These are phyloP conservation scores for Pelvicachromis taeniatus DNA, from an alignment of 2,113 vertebrate species.

Conservation along the genomic window DNA sequence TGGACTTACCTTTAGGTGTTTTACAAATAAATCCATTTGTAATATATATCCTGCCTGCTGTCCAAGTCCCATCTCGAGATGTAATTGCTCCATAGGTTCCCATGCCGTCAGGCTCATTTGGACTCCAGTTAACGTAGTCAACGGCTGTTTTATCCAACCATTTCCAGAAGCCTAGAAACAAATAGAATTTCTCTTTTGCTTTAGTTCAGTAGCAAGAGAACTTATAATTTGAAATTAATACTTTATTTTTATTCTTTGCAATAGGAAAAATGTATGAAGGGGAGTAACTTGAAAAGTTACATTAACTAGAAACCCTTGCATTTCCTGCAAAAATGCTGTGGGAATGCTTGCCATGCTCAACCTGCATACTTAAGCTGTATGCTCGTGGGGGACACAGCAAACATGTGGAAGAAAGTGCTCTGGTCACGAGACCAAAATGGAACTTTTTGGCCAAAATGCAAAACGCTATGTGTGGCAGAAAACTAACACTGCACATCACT, in stretches of 20 bases:
- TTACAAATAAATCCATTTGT: background rate
- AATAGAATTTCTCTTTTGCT: background rate
- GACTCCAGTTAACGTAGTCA: constrained; percentile 82
- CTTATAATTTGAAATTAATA: background rate
- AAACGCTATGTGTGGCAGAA: too few species aligned
- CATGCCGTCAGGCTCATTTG: constrained; percentile 18
- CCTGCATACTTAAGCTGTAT: too few species aligned
- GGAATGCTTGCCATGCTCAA: too few species aligned
- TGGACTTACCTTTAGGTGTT: background rate
- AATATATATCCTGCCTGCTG: background rate
- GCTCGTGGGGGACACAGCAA: too few species aligned
- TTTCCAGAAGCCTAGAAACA: constrained; percentile 59
- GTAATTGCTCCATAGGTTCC: background rate
- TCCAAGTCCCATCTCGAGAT: background rate
- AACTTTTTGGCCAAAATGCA: too few species aligned
- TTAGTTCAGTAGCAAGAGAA: constrained; percentile 19
- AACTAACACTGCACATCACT: too few species aligned
- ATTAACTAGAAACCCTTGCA: too few species aligned
- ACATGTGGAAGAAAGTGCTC: too few species aligned
- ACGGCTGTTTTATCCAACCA: constrained; percentile 78
- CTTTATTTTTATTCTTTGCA: background rate
- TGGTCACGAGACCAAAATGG: too few species aligned
- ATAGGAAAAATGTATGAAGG: background rate
- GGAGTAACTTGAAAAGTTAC: background rate
- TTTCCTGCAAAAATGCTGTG: too few species aligned